phyloP scores from a whole-genome alignment of 2,797 vertebrate genomes.

The Pteropus rufus region DNA sequence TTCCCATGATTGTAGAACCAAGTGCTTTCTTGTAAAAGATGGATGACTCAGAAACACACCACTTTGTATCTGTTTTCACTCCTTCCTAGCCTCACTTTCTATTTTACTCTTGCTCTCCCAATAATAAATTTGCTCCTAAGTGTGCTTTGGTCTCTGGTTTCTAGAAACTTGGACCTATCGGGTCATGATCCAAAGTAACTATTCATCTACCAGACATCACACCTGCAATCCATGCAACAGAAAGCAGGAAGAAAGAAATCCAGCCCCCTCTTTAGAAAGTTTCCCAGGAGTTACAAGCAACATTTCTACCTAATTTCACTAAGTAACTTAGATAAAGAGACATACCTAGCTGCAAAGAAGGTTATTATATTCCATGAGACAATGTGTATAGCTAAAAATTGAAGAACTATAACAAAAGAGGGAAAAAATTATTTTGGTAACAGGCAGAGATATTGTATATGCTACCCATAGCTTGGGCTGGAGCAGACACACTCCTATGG shows the following conservation, averaged over 20 bases:
- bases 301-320: background rate
- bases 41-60: background rate
- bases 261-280: background rate
- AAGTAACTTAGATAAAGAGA: background rate
- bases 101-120: background rate
- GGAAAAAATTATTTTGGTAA: background rate
- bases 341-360: background rate
- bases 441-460: background rate
- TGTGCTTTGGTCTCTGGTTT: background rate
- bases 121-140: background rate
- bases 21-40: background rate
- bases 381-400: background rate
- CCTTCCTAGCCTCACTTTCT: background rate
- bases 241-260: background rate
- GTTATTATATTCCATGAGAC: background rate
- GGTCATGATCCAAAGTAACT: background rate
- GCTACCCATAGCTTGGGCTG: background rate
- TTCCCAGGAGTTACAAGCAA: background rate
- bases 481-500: background rate
- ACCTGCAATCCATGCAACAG: background rate
- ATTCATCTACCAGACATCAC: background rate
- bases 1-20: background rate
- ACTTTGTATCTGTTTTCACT: background rate
- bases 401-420: background rate
- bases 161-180: background rate